Evolutionary conservation across 2,797 vertebrate species (phyloP), one percentile per base, ranked within the genome.

Genomic region (Falco concolor): DNA sequence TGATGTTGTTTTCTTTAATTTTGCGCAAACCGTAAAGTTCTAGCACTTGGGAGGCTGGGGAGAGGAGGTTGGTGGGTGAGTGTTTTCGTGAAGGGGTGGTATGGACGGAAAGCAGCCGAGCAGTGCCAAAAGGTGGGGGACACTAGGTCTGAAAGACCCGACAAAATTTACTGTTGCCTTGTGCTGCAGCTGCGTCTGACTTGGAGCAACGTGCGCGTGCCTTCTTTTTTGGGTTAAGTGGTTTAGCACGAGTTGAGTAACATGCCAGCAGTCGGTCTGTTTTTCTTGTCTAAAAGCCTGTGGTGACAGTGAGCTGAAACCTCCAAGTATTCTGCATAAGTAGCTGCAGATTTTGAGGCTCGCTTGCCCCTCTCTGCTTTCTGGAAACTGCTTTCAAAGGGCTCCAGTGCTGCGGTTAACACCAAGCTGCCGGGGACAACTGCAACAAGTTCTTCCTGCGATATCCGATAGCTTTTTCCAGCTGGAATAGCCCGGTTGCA

Each of bases 61-160:
- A 15, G 32, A 4, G 34, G 89, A 77, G 50, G 19, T 27, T 30
- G 1, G 9, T 0, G 45, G 10, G 74, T 5, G 9, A 59, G 38
- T 2, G 74, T 24, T 73, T 50, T 2, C 17, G 45, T 3, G 6
- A 8, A 38, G 23, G 65, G 34, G 19, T 21, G 61, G 7, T 5
- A 3, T 53, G 6, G 45, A 22, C 30, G 40, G 36, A 44, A 38
- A 36, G 27, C 14, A 18, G 30, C 17, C 8, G 49, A 28, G 11
- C 1, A 20, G 61, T 3, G 42, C 60, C 32, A 22, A 34, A 81
- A 80, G 23, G 25, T 19, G 59, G 24, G 24, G 36, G 10, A 1
- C 17, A 0, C 6, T 5, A 4, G 20, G 8, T 32, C 8, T 18
- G 59, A 73, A 65, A 30, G 36, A 56, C 25, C 23, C 0, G 3